phyloP scores from a whole-genome alignment of 2,888 invertebrate species.

The Lithophane ornitopus region DNA sequence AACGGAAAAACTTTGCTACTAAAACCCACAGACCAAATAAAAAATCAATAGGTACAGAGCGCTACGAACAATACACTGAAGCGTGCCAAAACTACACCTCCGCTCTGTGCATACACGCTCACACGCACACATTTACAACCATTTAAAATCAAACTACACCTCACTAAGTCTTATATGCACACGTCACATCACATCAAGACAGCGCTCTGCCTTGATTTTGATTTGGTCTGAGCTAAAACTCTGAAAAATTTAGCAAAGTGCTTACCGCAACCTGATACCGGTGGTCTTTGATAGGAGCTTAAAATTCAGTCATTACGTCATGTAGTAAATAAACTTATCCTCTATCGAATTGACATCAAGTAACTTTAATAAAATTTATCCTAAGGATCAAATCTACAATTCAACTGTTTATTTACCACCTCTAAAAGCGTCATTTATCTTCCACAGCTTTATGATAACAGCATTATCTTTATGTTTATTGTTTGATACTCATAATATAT shows the following conservation, averaged over 20 bases:
- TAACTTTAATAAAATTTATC: conserved; percentile 1
- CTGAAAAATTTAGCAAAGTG: background rate
- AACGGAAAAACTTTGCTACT: background rate
- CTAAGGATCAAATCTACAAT: background rate
- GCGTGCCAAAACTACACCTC: no score
- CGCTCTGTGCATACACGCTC: no score
- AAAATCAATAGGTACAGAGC: no score
- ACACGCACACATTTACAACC: no score
- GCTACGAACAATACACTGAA: no score
- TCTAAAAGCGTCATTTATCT: conserved; percentile 22
- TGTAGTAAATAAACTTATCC: conserved; percentile 1
- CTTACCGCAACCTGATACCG: background rate
- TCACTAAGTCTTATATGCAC: no score
- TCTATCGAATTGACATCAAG: conserved; percentile 2
- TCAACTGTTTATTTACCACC: conserved; percentile 1
- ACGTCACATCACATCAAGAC: no score
- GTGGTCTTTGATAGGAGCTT: background rate
- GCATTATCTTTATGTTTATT: conserved; percentile 17
- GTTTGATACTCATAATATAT: conserved; percentile 17
- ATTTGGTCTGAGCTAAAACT: background rate
- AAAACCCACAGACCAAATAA: background rate
- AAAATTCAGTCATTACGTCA: background rate
- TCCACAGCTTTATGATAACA: conserved; percentile 29
- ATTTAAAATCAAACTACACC: no score
- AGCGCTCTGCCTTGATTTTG: no score